Evolutionary conservation across 2,113 vertebrate species (phyloP), one percentile per base, ranked within the genome.

Genomic region (Apodemus sylvaticus): DNA sequence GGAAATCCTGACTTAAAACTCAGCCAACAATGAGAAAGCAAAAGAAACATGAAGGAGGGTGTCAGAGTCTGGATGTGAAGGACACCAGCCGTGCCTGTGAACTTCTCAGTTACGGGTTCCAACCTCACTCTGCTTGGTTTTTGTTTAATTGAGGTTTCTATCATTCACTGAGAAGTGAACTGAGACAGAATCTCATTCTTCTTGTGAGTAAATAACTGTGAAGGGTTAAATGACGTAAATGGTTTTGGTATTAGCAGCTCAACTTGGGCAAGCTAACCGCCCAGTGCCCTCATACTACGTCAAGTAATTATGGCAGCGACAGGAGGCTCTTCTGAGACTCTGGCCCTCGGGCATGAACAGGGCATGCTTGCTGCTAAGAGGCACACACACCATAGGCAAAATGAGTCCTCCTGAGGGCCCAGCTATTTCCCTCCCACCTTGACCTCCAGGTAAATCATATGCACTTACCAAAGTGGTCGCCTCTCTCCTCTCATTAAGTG

Each of bases 401-500:
- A 71, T 7, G 53, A 79, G 22, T 42, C 86, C 58, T 64, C 26
- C 70, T 31, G 74, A 70, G 29, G 20, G 68, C 68, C 79, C 12
- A 39, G 66, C 48, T 42, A n/a, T 62, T 60, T 86, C 78, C 93
- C 74, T 45, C 95, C 97, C 55, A 89, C 31, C 39, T 48, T 93
- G 73, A 94, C 77, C 70, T 90, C 24, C 36, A 89, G 73, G 82
- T 78, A 68, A 77, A 17, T 0, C 4, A 95, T 1, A 92, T 53
- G 48, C 14, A 98, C 99, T 51, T 97, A 99, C 99, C 99, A 99
- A 39, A 99, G 98, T 0, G 99, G 99, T 93, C 99, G 99, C 95
- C 99, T 98, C 97, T 99, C 99, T 94, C 99, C 99, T 97, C 99
- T 98, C 99, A 99, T 99, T 98, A 99, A 98, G 95, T 99, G 99